Percentiles rank a stretch among this genome's conserved stretches.
These are phyloP conservation scores for Trogon surrucura DNA, from an alignment of 2,113 vertebrate species.

Conservation along the genomic window DNA sequence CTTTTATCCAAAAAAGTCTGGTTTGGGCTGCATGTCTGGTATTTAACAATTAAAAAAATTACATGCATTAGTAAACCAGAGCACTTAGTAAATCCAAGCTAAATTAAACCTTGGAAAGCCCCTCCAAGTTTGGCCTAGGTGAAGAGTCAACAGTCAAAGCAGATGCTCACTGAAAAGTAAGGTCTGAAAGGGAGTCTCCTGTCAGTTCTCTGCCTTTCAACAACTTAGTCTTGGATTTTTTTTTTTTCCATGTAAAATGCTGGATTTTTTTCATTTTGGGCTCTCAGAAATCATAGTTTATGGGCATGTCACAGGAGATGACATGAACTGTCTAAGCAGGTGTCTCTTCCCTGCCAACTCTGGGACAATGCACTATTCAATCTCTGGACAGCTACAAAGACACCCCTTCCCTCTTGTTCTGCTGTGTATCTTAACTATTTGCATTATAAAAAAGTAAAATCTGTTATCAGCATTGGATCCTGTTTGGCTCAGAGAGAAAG, in stretches of 20 bases:
- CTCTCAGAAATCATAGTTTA: background rate
- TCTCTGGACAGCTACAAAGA: background rate
- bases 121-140: background rate
- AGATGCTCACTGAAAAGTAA: background rate
- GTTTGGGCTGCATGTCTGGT: rapidly evolving
- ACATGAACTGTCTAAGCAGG: background rate
- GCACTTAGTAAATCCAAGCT: background rate
- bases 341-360: background rate
- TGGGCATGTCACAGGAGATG: background rate
- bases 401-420: background rate
- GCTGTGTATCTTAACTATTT: background rate
- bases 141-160: background rate
- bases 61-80: background rate
- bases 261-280: background rate
- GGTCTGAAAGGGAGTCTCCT: background rate
- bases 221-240: background rate
- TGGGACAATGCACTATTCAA: background rate
- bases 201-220: background rate
- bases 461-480: background rate
- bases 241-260: background rate
- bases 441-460: background rate
- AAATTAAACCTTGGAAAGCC: background rate
- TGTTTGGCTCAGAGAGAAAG: background rate
- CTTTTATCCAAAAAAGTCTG: background rate
- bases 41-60: background rate